Evolutionary conservation across 35 echinoderm and acorn worm genomes (phyloP).

Genomic region (Diadema setosum): DNA sequence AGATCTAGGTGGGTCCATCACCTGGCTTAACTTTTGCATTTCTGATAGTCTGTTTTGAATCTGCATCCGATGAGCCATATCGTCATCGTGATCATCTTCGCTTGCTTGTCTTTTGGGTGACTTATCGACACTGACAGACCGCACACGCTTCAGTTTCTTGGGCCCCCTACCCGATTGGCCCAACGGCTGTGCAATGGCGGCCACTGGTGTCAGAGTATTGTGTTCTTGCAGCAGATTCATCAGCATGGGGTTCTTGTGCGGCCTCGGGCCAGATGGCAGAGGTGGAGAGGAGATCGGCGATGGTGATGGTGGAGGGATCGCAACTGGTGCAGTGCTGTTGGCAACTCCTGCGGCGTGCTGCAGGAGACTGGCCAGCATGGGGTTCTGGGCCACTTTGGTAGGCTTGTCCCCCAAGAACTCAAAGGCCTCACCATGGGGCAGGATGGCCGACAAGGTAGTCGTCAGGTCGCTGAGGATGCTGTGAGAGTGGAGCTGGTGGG

Average conservation of each 20-base stretch:
- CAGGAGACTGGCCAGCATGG: slow-evolving; percentile 89
- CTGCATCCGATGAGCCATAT: background rate
- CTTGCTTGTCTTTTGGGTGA: slow-evolving; percentile 57
- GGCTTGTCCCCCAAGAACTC: slow-evolving; percentile 18
- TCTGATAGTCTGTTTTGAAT: slow-evolving; percentile 16
- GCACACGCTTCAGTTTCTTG: background rate
- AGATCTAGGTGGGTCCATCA: slow-evolving; percentile 24
- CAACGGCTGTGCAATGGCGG: background rate
- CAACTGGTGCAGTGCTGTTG: background rate
- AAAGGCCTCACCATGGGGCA: slow-evolving; percentile 8
- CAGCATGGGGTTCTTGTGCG: slow-evolving; percentile 84
- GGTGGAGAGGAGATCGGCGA: background rate
- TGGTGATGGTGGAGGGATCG: background rate
- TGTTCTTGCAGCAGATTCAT: slow-evolving; percentile 88
- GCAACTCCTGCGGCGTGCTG: slow-evolving; percentile 37
- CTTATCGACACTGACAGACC: slow-evolving; percentile 24
- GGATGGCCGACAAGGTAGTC: slow-evolving; percentile 49
- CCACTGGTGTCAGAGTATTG: slow-evolving; percentile 12
- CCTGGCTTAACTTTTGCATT: slow-evolving; percentile 5
- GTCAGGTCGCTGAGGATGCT: slow-evolving; percentile 68
- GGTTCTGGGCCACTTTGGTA: slow-evolving; percentile 80
- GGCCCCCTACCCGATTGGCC: background rate
- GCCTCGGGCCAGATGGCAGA: slow-evolving; percentile 26
- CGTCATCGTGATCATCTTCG: slow-evolving; percentile 42
- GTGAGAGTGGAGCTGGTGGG: background rate